phyloP scores from a whole-genome alignment of 2,797 vertebrate genomes.

The Meda fulgida region DNA sequence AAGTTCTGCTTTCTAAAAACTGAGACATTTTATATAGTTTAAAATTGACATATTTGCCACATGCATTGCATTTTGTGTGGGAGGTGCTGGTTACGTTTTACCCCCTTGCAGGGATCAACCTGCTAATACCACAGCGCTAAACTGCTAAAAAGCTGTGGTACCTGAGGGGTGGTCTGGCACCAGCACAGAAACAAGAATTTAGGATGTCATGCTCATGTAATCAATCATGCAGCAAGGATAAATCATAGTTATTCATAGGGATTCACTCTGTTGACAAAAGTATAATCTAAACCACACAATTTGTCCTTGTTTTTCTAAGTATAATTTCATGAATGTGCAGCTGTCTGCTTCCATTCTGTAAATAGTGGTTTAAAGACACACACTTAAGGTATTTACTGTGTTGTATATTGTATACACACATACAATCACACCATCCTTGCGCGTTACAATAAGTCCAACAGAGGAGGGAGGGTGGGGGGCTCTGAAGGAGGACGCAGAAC shows the following conservation, averaged over 20 bases:
- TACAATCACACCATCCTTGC: neutral
- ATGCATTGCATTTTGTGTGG: conserved; percentile 14
- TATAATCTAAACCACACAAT: neutral
- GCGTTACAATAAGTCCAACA: neutral
- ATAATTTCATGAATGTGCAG: neutral
- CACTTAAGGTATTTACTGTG: neutral
- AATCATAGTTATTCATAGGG: conserved; percentile 21
- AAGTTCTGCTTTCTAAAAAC: neutral
- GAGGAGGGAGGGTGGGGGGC: neutral
- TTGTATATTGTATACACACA: neutral
- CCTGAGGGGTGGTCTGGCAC: conserved; percentile 49
- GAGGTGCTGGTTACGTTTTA: conserved; percentile 30
- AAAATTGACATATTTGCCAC: neutral
- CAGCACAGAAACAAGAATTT: conserved; percentile 32
- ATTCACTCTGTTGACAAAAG: conserved; percentile 22
- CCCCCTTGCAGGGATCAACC: conserved; percentile 33
- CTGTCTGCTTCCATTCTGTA: neutral
- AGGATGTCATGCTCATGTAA: conserved; percentile 35
- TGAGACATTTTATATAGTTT: neutral
- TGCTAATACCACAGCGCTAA: conserved; percentile 31
- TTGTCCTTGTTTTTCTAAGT: neutral
- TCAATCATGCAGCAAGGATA: conserved; percentile 14
- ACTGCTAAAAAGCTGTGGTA: conserved; percentile 41
- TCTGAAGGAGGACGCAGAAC: neutral
- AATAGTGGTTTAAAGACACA: neutral